These are phyloP conservation scores for Lordiphosa stackelbergi DNA, from an alignment of 1,140 invertebrate species.

Conservation along the genomic window DNA sequence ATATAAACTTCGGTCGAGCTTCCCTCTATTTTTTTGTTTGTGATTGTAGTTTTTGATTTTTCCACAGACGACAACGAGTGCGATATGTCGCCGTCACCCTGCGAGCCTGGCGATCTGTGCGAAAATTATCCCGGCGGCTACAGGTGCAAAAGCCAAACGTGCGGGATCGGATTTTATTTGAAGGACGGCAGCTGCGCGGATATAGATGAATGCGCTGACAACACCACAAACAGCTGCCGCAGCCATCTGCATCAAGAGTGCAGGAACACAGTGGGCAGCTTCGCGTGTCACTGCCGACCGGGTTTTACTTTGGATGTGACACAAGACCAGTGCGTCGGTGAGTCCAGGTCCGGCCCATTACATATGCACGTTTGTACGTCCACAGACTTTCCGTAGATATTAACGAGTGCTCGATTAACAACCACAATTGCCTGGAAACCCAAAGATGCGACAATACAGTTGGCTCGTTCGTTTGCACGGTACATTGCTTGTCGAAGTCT, in stretches of 20 bases:
- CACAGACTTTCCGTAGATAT: slow-evolving; percentile 78
- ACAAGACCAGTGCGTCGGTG: slow-evolving; percentile 85
- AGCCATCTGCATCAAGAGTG: slow-evolving; percentile 83
- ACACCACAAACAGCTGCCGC: slow-evolving; percentile 79
- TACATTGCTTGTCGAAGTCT: slow-evolving; percentile 9
- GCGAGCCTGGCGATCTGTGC: slow-evolving; percentile 82
- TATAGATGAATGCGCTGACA: slow-evolving; percentile 85
- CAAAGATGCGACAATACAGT: slow-evolving; percentile 94
- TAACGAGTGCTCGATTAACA: slow-evolving; percentile 81
- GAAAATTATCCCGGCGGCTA: slow-evolving; percentile 86
- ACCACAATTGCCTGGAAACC: slow-evolving; percentile 80
- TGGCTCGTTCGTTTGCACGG: slow-evolving; percentile 90
- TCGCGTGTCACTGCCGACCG: slow-evolving; percentile 86
- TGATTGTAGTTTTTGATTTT: background rate
- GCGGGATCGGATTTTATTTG: slow-evolving; percentile 49
- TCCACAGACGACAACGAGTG: slow-evolving; percentile 87
- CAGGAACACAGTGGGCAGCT: slow-evolving; percentile 87
- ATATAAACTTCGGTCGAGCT: too few relatives aligned
- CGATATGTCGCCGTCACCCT: slow-evolving; percentile 81
- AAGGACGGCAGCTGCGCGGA: slow-evolving; percentile 78
- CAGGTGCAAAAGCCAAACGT: slow-evolving; percentile 78
- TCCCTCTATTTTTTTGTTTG: too few relatives aligned
- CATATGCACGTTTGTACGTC: background rate
- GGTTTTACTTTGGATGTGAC: slow-evolving; percentile 84
- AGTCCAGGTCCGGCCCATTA: slow-evolving; percentile 78